Evolutionary conservation across 1,140 invertebrate genomes (phyloP).

Genomic region (Gryon sp.): DNA sequence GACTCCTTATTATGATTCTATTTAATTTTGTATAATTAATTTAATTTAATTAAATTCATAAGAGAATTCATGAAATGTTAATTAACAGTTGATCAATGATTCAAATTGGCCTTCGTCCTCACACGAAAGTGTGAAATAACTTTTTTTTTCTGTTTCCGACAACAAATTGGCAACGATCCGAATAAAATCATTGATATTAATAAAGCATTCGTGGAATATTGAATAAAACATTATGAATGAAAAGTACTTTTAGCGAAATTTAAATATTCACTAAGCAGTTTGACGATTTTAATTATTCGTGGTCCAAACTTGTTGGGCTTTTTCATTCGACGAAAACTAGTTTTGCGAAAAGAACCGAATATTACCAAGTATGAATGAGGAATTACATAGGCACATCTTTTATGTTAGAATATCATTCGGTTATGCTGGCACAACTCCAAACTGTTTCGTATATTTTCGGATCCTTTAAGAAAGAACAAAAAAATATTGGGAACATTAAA

Average conservation of each 20-base stretch:
- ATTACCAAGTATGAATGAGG: slow-evolving; percentile 3
- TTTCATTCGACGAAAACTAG: neutral
- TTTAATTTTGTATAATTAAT: too few species aligned
- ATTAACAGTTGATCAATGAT: too few species aligned
- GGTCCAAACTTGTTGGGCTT: neutral
- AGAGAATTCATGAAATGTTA: too few species aligned
- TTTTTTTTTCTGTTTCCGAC: too few species aligned
- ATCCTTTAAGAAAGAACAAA: neutral
- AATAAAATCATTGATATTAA: slow-evolving; percentile 4
- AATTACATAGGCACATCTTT: slow-evolving; percentile 1
- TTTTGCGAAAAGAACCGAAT: neutral
- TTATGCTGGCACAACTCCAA: slow-evolving; percentile 1
- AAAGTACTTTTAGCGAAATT: slow-evolving; percentile 5
- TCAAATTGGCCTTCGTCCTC: too few species aligned
- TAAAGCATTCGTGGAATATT: slow-evolving; percentile 7
- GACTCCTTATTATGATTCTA: too few species aligned
- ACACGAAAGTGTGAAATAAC: too few species aligned
- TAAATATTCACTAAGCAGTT: neutral
- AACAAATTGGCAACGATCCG: slow-evolving; percentile 1
- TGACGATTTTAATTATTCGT: slow-evolving; percentile 18
- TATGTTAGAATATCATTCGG: neutral
- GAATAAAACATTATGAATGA: slow-evolving; percentile 16
- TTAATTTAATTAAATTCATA: too few species aligned
- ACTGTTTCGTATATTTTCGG: slow-evolving; percentile 7
- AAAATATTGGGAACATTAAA: slow-evolving; percentile 1